These are phyloP conservation scores for Gobiocypris rarus DNA, from an alignment of 2,113 vertebrate species.

Conservation along the genomic window DNA sequence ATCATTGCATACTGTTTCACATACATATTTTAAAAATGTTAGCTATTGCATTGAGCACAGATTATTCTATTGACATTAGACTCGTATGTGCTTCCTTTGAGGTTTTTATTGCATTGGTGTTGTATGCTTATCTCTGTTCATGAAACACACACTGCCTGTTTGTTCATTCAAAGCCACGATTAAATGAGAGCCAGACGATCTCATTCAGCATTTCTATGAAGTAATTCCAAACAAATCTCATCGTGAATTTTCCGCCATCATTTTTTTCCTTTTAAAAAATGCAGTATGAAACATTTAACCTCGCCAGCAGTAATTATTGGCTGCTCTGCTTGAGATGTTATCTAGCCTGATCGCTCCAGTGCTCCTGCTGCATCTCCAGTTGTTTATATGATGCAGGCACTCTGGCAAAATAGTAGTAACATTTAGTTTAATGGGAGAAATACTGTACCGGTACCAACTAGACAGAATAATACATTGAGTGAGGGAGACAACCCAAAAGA, in stretches of 20 bases:
- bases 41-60: neutral
- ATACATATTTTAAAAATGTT: neutral
- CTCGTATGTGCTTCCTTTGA: neutral
- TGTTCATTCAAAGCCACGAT: conserved; percentile 8
- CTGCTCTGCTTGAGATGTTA: conserved; percentile 3
- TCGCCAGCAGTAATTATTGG: neutral
- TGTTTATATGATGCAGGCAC: neutral
- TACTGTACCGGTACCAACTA: neutral
- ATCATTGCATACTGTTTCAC: neutral
- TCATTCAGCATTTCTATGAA: conserved; percentile 4
- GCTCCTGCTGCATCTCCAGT: neutral
- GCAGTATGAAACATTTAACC: neutral
- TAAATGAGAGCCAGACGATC: conserved; percentile 4
- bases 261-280: neutral
- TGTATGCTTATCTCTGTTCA: conserved; percentile 19
- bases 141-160: neutral
- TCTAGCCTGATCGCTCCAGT: neutral
- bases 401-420: neutral
- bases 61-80: neutral
- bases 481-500: neutral
- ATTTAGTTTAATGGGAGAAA: conserved; percentile 5
- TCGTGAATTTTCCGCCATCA: neutral
- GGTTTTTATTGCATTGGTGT: neutral
- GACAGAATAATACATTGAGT: neutral
- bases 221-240: conserved; percentile 7